Evolutionary conservation across 2,888 invertebrate species (phyloP), one percentile per base, ranked within the genome.

Genomic region (Hanleya hanleyi): DNA sequence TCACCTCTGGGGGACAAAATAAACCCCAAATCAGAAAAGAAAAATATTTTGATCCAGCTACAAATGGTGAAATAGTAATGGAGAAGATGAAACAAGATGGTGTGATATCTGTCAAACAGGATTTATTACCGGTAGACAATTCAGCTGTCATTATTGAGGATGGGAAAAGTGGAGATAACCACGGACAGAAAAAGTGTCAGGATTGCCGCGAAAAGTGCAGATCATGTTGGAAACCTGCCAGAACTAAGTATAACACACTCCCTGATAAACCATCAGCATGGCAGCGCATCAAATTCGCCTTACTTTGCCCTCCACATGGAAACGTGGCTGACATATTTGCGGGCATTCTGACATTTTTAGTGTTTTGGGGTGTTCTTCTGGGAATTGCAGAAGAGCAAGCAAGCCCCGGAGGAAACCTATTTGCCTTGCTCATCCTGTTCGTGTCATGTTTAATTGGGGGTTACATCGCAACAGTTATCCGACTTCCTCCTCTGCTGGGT

Each of bases 291-390:
- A 74, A 74, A 61, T 81, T 81, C 70, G 80, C 85, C 15, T 78
- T 87, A 15, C 67, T 86, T 64, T 89, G 89, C 71, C 89, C 89
- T n/a, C 89, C 89, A 9, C 88, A 88, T 77, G 86, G 87, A 1
- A 81, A 80, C 32, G 67, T 88, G 18, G 88, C 84, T 9, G 93
- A 96, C 37, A 79, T 82, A 35, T 32, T 88, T 2, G 80, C 86
- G 66, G 76, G 84, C 29, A 51, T 84, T 0, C 38, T 87, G 5
- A 74, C 82, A 70, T 78, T 82, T 38, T 76, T 69, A 6, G 67
- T 83, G 33, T 75, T 79, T 12, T 87, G 83, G 83, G 83, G 80
- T 6, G 80, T 84, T 12, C 67, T 87, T n/a, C 78, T 83, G 67
- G 79, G 84, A 0, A 7, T 88, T 7, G 84, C 85, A 0, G 84